Base-by-base conservation (phyloP, 2,113 vertebrate genomes). In the Panthera uncia region DNA sequence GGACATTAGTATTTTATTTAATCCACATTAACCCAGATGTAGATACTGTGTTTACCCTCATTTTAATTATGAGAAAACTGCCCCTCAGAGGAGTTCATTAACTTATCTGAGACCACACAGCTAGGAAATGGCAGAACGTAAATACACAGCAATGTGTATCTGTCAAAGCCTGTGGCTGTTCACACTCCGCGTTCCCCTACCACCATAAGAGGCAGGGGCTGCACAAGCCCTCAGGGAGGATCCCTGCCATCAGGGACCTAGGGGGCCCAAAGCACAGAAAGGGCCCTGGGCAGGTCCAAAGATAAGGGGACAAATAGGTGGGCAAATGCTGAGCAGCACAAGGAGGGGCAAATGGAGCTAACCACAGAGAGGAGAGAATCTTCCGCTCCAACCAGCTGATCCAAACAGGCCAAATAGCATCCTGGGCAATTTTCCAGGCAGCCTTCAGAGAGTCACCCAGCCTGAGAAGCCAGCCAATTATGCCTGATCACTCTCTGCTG, bases 401-500 rank as follows among this genome's bases (percentile, higher is more conserved):
- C 16, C 18, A 85, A 83, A 73, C 36, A 76, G 48, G 83, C 63
- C 93, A 95, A 68, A 91, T 93, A 78, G 63, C 2, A 7, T 94
- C 69, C 81, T 41, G 88, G 55, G 41, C 73, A 95, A 95, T 96
- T 94, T 96, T 96, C 73, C 63, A 38, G 87, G 66, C 55, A 87
- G 91, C 33, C 91, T 95, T 97, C 87, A 92, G 94, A 94, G 97
- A 93, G 27, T 88, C 29, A 68, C 84, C 87, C 48, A 81, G 93
- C 41, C 73, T 13, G 27, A 95, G 57, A 94, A 97, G 85, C 61
- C 78, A 87, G 79, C 85, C 97, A 98, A 80, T 95, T 97, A 94
- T 69, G n/a, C 57, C 25, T 66, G 91, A 94, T 82, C 90, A 97
- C 83, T 96, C 71, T 95, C 63, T 74, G n/a, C 7, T 93, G 88